Conservation (phyloP, 2,888 invertebrate genomes). For the Volucella inflata region DNA sequence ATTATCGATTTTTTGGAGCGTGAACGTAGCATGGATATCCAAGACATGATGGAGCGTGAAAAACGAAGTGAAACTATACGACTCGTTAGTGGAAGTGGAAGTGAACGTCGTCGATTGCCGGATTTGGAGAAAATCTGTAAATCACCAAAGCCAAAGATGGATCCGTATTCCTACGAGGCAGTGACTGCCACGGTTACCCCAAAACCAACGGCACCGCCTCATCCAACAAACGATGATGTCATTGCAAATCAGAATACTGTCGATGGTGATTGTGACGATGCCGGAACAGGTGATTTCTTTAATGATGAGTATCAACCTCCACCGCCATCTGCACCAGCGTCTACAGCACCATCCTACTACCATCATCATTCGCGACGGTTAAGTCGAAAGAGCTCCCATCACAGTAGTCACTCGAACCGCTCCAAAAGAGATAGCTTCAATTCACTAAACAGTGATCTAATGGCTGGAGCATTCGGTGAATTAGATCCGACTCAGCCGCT, state of each 20-base stretch:
- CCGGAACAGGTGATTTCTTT: conserved; percentile 68
- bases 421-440: conserved; percentile 82
- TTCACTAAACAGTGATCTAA: conserved; percentile 81
- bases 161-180: conserved; percentile 79
- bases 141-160: conserved; percentile 80
- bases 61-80: conserved; percentile 80
- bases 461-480: conserved; percentile 82
- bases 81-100: conserved; percentile 73
- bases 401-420: conserved; percentile 59
- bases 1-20: conserved; percentile 83
- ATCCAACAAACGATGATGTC: conserved; percentile 11
- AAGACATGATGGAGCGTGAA: conserved; percentile 82
- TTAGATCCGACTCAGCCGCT: conserved; percentile 82
- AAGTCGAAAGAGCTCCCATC: conserved; percentile 81
- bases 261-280: conserved; percentile 37
- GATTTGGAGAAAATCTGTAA: conserved; percentile 82
- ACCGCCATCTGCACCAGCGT: conserved; percentile 62
- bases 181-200: not conserved
- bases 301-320: conserved; percentile 60
- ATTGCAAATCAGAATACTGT: conserved; percentile 28
- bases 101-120: conserved; percentile 81
- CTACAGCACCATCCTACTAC: conserved; percentile 78
- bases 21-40: conserved; percentile 83
- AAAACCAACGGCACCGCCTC: conserved; percentile 37
- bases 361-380: conserved; percentile 81